Conservation (phyloP, 30 jellyfish, hydroid and myxozoan species). For the Hydra vulgaris region DNA sequence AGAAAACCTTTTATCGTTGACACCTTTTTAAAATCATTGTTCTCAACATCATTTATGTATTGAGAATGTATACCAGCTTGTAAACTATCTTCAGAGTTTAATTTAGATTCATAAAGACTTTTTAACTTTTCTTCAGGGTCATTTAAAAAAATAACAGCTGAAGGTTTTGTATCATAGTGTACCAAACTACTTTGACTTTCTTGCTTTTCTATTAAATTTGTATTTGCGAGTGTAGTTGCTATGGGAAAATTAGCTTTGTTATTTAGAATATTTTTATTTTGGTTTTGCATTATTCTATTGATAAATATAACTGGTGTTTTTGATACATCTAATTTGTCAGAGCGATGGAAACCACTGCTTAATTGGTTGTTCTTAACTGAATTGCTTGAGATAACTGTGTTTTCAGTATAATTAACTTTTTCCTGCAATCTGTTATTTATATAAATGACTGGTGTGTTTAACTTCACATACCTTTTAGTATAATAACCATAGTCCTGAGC, state of each 20-base stretch:
- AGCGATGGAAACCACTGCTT: background rate
- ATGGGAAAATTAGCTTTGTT: background rate
- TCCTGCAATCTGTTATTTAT: background rate
- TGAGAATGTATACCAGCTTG: background rate
- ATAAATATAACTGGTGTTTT: background rate
- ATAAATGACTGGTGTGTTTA: background rate
- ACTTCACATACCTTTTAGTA: background rate
- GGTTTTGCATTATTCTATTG: background rate
- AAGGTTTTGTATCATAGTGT: background rate
- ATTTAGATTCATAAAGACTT: background rate
- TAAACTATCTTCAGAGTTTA: background rate
- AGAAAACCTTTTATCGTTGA: too few relatives aligned
- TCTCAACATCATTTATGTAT: background rate
- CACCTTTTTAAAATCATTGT: background rate
- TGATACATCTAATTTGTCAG: too few relatives aligned
- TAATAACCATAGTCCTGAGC: background rate
- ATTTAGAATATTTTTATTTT: background rate
- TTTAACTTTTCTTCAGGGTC: background rate
- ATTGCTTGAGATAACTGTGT: background rate
- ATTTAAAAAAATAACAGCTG: background rate
- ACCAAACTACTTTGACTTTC: too few relatives aligned
- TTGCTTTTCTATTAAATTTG: background rate
- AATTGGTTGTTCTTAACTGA: background rate
- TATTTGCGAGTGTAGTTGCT: background rate
- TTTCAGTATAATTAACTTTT: background rate